phyloP scores from a whole-genome alignment of 2,888 invertebrate species.

The Synergus itoensis region DNA sequence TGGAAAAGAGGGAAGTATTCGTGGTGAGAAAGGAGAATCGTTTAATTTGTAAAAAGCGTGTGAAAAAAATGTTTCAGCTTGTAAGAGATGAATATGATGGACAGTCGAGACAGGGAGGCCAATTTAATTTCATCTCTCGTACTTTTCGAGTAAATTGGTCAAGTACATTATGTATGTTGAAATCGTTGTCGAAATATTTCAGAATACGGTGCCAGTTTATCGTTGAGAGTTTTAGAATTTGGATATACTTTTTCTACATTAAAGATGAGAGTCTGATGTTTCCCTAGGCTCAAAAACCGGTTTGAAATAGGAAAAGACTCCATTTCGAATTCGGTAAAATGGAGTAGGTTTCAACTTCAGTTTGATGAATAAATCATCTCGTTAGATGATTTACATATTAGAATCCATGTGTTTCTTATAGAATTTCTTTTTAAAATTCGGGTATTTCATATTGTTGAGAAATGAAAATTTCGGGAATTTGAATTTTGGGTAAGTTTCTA shows the following conservation, averaged over 20 bases:
- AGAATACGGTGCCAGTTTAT: background rate
- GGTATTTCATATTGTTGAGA: too few species aligned
- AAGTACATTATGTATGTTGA: constrained; percentile 8
- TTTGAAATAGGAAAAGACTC: constrained; percentile 27
- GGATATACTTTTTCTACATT: background rate
- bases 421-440: background rate
- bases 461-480: too few species aligned
- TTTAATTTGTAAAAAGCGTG: background rate
- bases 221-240: background rate
- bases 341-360: background rate
- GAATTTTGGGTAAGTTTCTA: too few species aligned
- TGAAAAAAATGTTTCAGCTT: constrained; percentile 23
- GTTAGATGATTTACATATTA: background rate
- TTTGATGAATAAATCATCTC: background rate
- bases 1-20: background rate
- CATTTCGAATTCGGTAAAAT: constrained; percentile 13
- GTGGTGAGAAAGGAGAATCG: background rate
- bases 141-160: constrained; percentile 38
- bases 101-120: constrained; percentile 13
- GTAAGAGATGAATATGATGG: constrained; percentile 40
- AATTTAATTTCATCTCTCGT: constrained; percentile 35
- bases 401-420: background rate
- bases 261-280: background rate
- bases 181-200: background rate
- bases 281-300: constrained; percentile 27